Evolutionary conservation across 2,888 invertebrate genomes (phyloP), one percentile per base, ranked within the genome.

Genomic region (Hyppa rectilinea): DNA sequence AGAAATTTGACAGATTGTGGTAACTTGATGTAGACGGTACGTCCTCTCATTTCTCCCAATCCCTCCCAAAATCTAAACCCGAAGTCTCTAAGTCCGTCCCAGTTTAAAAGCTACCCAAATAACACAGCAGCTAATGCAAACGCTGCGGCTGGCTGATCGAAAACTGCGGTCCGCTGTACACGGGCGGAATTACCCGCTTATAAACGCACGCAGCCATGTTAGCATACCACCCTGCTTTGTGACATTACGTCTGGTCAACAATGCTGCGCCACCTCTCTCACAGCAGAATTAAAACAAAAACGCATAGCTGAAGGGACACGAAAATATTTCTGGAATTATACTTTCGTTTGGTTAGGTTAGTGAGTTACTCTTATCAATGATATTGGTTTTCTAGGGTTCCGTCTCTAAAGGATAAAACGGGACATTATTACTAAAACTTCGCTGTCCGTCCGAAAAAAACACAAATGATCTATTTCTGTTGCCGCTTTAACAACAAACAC

Each of bases 161-260:
- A 92, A 92, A 88, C 88, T 92, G 92, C 78, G 92, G 91, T 91
- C 69, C 59, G 64, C 40, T 75, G 83, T 81, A 85, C 89, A 87
- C 87, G 85, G 77, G 53, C 58, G 73, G 81, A 83, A 86, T 88
- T 87, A 87, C 82, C 80, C 83, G 71, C 80, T 85, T 89, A 88
- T 84, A 80, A 86, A 83, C 73, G 81, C 80, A 61, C 29, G 49
- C 43, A 6, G 58, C 56, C 49, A 45, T 55, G 65, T 71, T 59
- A 65, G 49, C 66, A 65, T 47, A 17, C 29, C 40, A 17, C 29
- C 40, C 17, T n/a, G 58, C 56, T 69, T 79, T 76, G 72, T 71
- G 23, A 40, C 60, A 6, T 34, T 34, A 69, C 43, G 47, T 56
- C 7, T 43, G 29, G 36, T 43, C 36, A 60, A 60, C 63, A 71